Conservation (phyloP, 2,888 invertebrate species). For the Amphipoea lucens region DNA sequence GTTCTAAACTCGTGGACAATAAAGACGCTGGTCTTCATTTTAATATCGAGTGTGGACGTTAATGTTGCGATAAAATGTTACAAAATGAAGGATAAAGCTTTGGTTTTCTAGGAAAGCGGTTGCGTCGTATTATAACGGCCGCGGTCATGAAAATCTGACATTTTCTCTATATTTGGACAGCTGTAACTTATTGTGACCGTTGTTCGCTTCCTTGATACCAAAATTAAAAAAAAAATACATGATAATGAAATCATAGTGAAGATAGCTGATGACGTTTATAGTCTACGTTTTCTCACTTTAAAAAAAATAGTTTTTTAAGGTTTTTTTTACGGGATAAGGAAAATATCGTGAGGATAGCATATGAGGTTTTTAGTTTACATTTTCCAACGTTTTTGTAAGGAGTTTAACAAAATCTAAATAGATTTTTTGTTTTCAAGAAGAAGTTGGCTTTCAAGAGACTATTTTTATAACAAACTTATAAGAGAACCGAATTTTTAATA, state of each 20-base stretch:
- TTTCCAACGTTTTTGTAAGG: not conserved
- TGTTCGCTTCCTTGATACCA: no score
- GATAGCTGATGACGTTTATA: no score
- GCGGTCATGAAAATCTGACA: not conserved
- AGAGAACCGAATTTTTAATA: not conserved
- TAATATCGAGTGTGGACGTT: slow-evolving; percentile 43
- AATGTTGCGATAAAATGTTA: slow-evolving; percentile 42
- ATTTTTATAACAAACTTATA: not conserved
- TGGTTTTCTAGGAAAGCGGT: not conserved
- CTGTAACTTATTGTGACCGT: no score
- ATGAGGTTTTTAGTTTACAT: not conserved
- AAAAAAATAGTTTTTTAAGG: no score
- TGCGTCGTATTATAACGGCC: not conserved
- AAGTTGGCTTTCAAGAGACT: not conserved
- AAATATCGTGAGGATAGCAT: not conserved
- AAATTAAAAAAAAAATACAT: no score
- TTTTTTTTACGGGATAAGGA: not conserved
- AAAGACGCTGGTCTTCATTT: slow-evolving; percentile 48
- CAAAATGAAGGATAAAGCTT: slow-evolving; percentile 4
- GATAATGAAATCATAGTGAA: no score
- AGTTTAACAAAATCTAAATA: not conserved
- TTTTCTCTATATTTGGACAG: not conserved
- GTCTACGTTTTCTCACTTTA: no score
- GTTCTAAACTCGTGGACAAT: slow-evolving; percentile 50
- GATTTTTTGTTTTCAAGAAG: not conserved